Evolutionary conservation across 1,140 invertebrate genomes (phyloP), one percentile per base, ranked within the genome.

Genomic region (Aphidius gifuensis): DNA sequence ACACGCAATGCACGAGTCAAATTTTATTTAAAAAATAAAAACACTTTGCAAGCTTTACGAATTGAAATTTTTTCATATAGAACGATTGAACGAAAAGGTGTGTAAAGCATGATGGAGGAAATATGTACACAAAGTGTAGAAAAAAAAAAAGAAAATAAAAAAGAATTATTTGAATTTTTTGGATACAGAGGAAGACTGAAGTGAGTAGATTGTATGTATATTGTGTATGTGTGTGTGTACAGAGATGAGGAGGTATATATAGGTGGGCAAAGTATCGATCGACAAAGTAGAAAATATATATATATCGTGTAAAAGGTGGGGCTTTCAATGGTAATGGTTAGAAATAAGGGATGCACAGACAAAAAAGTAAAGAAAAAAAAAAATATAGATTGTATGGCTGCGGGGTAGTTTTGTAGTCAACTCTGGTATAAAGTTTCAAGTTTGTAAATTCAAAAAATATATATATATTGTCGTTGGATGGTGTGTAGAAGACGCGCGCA

Each of bases 241-340:
- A 61, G 66, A 67, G 60, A 58, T 64, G 66, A 66, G 62, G 62
- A 68, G 47, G 11, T 59, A 59, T 49, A 59, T 23, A 45, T 53
- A 44, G 70, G 67, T 66, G 62, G 69, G 71, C 76, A 78, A 75
- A 76, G 70, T 78, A 78, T 78, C 76, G 74, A 76, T 73, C 74
- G 68, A 64, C 62, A 58, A 42, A 63, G 61, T 63, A 67, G 64
- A 32, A 32, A 32, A 3, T 32, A 4, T 32, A 4, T 32, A 32
- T 32, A 68, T 64, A 67, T 67, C 67, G 67, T 70, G 68, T 69
- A 66, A 61, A 61, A 51, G 60, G 53, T 61, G 50, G 51, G 21
- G 48, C 58, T 39, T 60, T 32, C 23, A 32, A 32, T 32, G 23
- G 23, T 32, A 32, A 32, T 32, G 9, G 60, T 56, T 58, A 9